Evolutionary conservation across 2,888 invertebrate genomes (phyloP).

Genomic region (Pedicia rivosa): DNA sequence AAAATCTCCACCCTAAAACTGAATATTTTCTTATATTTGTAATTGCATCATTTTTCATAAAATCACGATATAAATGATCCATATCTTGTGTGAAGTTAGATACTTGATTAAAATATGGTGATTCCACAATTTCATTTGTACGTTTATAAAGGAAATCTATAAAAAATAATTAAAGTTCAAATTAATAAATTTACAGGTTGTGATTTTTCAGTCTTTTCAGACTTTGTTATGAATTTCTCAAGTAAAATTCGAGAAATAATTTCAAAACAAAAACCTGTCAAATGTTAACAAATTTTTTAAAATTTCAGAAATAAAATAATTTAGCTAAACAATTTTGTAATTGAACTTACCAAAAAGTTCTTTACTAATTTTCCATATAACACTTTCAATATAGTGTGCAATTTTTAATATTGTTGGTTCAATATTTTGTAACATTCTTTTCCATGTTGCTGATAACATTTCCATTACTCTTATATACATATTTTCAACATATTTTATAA

Average conservation of each 20-base stretch:
- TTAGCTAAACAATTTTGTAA: background rate
- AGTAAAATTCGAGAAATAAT: background rate
- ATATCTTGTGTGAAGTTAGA: slow-evolving; percentile 66
- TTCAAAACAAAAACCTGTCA: background rate
- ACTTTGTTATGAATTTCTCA: background rate
- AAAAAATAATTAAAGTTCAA: slow-evolving; percentile 10
- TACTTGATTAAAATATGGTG: slow-evolving; percentile 66
- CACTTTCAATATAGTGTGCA: slow-evolving; percentile 57
- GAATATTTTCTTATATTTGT: slow-evolving; percentile 67
- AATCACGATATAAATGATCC: slow-evolving; percentile 62
- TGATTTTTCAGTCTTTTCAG: no score
- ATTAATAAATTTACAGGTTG: background rate
- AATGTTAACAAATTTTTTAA: no score
- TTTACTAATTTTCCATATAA: slow-evolving; percentile 55
- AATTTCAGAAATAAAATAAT: no score
- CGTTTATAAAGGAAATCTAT: slow-evolving; percentile 68
- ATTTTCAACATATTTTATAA: slow-evolving; percentile 52
- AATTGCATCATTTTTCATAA: slow-evolving; percentile 58
- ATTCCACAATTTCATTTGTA: slow-evolving; percentile 60
- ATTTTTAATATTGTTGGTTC: slow-evolving; percentile 66
- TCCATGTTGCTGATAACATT: slow-evolving; percentile 53
- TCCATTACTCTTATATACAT: slow-evolving; percentile 53
- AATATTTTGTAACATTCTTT: slow-evolving; percentile 49
- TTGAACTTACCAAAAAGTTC: slow-evolving; percentile 40
- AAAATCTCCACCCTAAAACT: slow-evolving; percentile 44